Conservation (phyloP, 2,888 invertebrate genomes). For the Torymus auratus region DNA sequence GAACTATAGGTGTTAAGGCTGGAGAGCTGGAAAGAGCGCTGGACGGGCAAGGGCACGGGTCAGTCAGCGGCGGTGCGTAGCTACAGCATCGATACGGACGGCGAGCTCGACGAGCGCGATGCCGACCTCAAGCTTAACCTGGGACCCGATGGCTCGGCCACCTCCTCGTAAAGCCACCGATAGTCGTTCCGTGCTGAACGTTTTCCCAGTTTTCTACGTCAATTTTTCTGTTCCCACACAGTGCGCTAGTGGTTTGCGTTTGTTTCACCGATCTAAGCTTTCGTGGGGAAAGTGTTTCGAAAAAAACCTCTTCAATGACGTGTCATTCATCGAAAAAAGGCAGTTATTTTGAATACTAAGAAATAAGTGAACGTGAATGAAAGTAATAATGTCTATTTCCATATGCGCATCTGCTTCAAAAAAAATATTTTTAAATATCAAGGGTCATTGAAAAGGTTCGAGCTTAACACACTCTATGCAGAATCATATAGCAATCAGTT, state of each 20-base stretch:
- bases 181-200: too few species aligned
- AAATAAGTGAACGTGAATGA: conserved; percentile 7
- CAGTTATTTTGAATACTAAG: conserved; percentile 45
- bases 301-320: conserved; percentile 17
- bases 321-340: conserved; percentile 10
- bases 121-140: conserved; percentile 76
- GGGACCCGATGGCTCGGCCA: conserved; percentile 5
- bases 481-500: too few species aligned
- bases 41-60: conserved; percentile 69
- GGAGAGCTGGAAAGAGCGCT: conserved; percentile 80
- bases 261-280: too few species aligned
- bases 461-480: neutral
- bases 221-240: too few species aligned
- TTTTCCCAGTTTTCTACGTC: too few species aligned
- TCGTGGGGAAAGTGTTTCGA: too few species aligned
- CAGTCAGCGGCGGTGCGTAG: conserved; percentile 68
- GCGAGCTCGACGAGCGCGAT: conserved; percentile 80
- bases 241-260: too few species aligned
- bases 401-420: neutral
- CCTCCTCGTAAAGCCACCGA: conserved; percentile 42
- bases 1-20: conserved; percentile 83
- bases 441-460: conserved; percentile 25
- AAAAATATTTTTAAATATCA: conserved; percentile 37
- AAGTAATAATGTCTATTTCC: conserved; percentile 36
- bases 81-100: conserved; percentile 77